phyloP scores from a whole-genome alignment of 1,140 invertebrate genomes.

The Pachyrhynchus sulphureomaculatus region DNA sequence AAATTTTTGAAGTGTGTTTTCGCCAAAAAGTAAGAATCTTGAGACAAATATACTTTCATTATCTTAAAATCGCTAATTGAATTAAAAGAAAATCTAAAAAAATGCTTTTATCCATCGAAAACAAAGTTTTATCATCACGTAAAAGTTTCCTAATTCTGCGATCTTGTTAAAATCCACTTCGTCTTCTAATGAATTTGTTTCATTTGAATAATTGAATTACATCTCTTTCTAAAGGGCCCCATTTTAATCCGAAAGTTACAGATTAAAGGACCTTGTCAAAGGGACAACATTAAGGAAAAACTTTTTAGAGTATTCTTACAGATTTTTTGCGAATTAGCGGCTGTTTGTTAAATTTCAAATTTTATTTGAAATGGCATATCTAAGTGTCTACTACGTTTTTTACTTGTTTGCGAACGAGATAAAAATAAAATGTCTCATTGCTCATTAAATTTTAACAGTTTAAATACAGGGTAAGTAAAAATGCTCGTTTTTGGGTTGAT shows the following conservation, averaged over 20 bases:
- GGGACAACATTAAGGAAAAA: constrained; percentile 4
- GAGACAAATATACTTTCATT: constrained; percentile 5
- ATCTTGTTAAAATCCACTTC: constrained; percentile 33
- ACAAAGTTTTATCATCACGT: not conserved
- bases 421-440: too few relatives aligned
- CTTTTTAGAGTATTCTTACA: not conserved
- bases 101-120: not conserved
- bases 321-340: constrained; percentile 8
- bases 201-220: constrained; percentile 36
- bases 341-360: not conserved
- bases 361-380: not conserved
- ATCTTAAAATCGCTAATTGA: constrained; percentile 14
- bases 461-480: too few relatives aligned
- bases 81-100: not conserved
- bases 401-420: too few relatives aligned
- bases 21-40: too few relatives aligned
- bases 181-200: constrained; percentile 33
- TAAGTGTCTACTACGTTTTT: too few relatives aligned
- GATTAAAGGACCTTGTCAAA: constrained; percentile 29
- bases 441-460: too few relatives aligned
- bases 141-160: constrained; percentile 24
- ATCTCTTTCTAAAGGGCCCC: constrained; percentile 18
- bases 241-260: constrained; percentile 28
- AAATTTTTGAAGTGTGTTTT: too few relatives aligned
- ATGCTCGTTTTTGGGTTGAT: too few relatives aligned